These are phyloP conservation scores for Mimas tiliae DNA, from an alignment of 2,888 invertebrate genomes.

Conservation along the genomic window DNA sequence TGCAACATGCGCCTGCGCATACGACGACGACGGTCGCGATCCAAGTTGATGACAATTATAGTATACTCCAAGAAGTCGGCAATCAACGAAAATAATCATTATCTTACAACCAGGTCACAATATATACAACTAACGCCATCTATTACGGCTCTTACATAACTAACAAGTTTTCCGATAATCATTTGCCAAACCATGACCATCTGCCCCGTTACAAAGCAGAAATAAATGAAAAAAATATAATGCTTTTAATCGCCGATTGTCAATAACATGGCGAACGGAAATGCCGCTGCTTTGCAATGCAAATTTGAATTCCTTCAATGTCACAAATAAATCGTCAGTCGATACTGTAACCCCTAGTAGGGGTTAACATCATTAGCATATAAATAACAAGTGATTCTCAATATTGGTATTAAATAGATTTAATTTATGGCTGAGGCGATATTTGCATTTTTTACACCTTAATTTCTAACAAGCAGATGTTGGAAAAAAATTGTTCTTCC, in stretches of 20 bases:
- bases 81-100: not conserved
- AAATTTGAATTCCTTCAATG: constrained; percentile 76
- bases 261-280: constrained; percentile 66
- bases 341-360: constrained; percentile 51
- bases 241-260: constrained; percentile 71
- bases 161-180: constrained; percentile 15
- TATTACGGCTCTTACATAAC: constrained; percentile 33
- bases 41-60: not conserved
- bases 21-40: constrained; percentile 28
- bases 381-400: constrained; percentile 65
- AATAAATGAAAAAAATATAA: constrained; percentile 55
- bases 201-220: constrained; percentile 62
- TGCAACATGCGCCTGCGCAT: constrained; percentile 17
- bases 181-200: constrained; percentile 44
- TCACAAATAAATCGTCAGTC: constrained; percentile 56
- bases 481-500: constrained; percentile 39
- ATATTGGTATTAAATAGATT: constrained; percentile 39
- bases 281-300: constrained; percentile 69
- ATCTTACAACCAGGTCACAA: not conserved
- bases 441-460: constrained; percentile 51
- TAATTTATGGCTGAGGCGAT: constrained; percentile 50
- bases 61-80: not conserved
- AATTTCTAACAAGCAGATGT: constrained; percentile 49
- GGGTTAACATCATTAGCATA: constrained; percentile 74
- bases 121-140: constrained; percentile 43